A percentile compares a stretch with the other conserved stretches of the same genome.
Conservation (phyloP, 2,113 vertebrate species). For the Chloebia gouldiae region DNA sequence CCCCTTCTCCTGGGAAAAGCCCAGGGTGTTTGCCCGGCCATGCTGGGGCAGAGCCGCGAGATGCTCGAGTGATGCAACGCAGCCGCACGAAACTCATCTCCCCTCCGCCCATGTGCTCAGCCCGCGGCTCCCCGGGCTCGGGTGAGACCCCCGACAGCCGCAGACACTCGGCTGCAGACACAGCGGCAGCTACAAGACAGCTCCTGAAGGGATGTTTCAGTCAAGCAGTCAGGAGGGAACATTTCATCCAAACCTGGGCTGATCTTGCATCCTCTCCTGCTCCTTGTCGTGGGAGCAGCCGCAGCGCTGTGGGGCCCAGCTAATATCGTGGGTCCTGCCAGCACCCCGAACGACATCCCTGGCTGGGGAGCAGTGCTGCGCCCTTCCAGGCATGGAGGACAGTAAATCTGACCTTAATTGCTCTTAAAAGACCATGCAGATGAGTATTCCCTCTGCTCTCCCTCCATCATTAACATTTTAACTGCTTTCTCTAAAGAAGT, state of each 20-base stretch:
- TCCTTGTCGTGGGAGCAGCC: neutral
- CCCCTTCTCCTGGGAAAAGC: neutral
- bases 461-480: neutral
- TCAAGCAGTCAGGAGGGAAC: neutral
- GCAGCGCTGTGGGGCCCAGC: accelerated
- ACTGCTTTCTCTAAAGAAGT: neutral
- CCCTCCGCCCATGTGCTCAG: accelerated
- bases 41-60: neutral
- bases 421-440: neutral
- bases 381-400: neutral
- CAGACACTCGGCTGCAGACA: neutral
- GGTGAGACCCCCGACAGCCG: neutral
- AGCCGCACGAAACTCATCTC: neutral
- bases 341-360: neutral
- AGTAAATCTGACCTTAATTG: neutral
- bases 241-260: neutral
- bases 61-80: neutral
- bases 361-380: neutral
- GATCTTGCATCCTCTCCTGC: neutral
- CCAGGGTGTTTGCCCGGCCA: accelerated
- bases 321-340: accelerated
- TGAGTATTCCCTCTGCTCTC: neutral
- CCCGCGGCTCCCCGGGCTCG: neutral
- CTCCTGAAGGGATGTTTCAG: neutral
- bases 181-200: neutral